phyloP scores from a whole-genome alignment of 1,140 invertebrate genomes.

The Anastrepha obliqua region DNA sequence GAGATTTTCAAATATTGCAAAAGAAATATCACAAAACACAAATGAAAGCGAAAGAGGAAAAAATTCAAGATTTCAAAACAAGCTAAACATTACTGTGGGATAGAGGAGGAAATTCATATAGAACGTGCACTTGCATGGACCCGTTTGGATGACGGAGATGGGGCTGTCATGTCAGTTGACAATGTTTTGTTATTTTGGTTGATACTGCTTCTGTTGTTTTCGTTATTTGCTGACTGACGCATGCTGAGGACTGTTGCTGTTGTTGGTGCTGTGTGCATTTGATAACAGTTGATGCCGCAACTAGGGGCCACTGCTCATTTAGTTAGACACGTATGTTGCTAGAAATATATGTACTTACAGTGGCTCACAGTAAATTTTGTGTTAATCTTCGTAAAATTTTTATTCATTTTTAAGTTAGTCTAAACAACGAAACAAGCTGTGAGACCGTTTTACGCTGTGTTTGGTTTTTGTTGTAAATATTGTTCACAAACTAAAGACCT shows the following conservation, averaged over 20 bases:
- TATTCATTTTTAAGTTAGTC: too few species aligned
- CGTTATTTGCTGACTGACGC: neutral
- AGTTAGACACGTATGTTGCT: neutral
- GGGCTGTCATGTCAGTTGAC: constrained; percentile 1
- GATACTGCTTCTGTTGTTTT: neutral
- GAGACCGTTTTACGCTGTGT: too few species aligned
- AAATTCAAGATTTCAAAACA: neutral
- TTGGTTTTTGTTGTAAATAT: too few species aligned
- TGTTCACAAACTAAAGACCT: too few species aligned
- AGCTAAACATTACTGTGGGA: neutral
- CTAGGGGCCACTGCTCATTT: neutral
- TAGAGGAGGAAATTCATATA: neutral
- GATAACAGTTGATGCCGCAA: neutral
- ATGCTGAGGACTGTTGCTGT: neutral
- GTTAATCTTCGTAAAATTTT: too few species aligned
- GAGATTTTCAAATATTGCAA: neutral
- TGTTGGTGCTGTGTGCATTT: neutral
- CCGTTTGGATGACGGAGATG: neutral
- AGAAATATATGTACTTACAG: too few species aligned
- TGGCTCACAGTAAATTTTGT: too few species aligned
- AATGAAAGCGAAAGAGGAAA: neutral
- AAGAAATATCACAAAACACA: neutral
- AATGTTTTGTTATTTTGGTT: neutral
- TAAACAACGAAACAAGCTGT: too few species aligned
- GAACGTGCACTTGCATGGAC: too few species aligned